Conservation (phyloP, 2,888 invertebrate genomes). For the Drosophila paracracens region DNA sequence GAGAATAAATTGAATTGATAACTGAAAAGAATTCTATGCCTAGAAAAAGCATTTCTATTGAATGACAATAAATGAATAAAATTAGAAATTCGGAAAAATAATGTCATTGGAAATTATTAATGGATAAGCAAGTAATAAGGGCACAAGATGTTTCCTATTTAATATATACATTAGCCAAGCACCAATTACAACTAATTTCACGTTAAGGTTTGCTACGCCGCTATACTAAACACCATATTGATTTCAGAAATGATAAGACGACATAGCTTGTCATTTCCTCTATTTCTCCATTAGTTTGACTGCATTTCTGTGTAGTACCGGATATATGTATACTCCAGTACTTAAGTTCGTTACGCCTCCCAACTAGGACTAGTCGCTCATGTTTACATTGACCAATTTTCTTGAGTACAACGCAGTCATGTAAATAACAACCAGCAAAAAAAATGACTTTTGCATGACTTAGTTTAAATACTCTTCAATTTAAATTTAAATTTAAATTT, state of each 20-base stretch:
- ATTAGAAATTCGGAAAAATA: neutral
- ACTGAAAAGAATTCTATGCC: neutral
- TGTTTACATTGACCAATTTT: constrained; percentile 32
- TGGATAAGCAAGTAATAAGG: neutral
- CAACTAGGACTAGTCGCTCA: constrained; percentile 6
- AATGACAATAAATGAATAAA: neutral
- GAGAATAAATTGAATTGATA: neutral
- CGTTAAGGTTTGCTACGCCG: neutral
- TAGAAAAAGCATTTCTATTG: neutral
- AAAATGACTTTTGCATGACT: neutral
- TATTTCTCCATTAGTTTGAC: constrained; percentile 4
- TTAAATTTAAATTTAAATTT: too few species aligned
- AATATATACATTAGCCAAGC: constrained; percentile 15
- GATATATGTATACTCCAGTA: constrained; percentile 40
- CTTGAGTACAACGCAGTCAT: constrained; percentile 11
- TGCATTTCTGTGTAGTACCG: constrained; percentile 2
- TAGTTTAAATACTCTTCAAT: constrained; percentile 1
- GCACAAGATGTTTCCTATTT: neutral
- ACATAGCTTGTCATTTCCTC: constrained; percentile 30
- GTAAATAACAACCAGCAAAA: constrained; percentile 8
- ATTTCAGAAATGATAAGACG: constrained; percentile 40
- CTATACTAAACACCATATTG: constrained; percentile 9
- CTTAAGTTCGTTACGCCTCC: constrained; percentile 18
- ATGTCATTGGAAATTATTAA: neutral
- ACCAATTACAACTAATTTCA: constrained; percentile 25